Percentiles rank a stretch among this genome's conserved stretches.
These are phyloP conservation scores for Hyposoter didymator DNA, from an alignment of 2,888 invertebrate species.

Conservation along the genomic window DNA sequence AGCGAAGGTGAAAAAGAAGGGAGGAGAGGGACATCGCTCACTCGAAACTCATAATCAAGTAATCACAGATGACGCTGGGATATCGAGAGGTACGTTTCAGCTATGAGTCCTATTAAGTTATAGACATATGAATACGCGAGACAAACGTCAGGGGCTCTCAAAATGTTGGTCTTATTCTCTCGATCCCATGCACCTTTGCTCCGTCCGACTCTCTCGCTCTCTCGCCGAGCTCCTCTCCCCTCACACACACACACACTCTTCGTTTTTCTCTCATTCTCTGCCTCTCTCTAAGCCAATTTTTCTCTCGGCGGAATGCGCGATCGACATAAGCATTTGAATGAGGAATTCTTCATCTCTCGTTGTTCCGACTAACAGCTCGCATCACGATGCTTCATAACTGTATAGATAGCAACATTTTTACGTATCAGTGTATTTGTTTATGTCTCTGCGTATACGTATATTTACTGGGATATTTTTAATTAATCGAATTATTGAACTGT, in stretches of 20 bases:
- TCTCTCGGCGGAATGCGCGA: conserved; percentile 13
- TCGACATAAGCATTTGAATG: conserved; percentile 43
- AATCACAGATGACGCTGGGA: conserved; percentile 78
- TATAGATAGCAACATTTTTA: neutral
- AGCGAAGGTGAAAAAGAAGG: conserved; percentile 8
- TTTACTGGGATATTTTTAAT: conserved; percentile 81
- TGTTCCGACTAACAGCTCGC: conserved; percentile 35
- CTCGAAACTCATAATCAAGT: conserved; percentile 80
- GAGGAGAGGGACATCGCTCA: conserved; percentile 71
- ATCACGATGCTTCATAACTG: conserved; percentile 22
- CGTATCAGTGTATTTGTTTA: neutral
- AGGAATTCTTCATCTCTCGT: conserved; percentile 7
- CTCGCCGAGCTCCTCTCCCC: too few relatives aligned
- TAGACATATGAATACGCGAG: conserved; percentile 11
- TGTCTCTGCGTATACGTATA: conserved; percentile 26
- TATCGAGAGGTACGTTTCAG: conserved; percentile 78
- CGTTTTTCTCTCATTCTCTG: neutral
- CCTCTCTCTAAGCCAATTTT: neutral
- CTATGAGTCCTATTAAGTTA: conserved; percentile 70
- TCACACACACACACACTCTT: too few relatives aligned
- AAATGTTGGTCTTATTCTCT: conserved; percentile 50
- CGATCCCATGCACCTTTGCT: neutral
- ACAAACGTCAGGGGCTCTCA: conserved; percentile 51
- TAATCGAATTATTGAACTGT: conserved; percentile 84
- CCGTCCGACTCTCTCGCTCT: conserved; percentile 2